Percentiles rank a stretch among this genome's conserved stretches.
These are phyloP conservation scores for Agrenia bidenticulata DNA, from an alignment of 2,888 invertebrate genomes.

Conservation along the genomic window DNA sequence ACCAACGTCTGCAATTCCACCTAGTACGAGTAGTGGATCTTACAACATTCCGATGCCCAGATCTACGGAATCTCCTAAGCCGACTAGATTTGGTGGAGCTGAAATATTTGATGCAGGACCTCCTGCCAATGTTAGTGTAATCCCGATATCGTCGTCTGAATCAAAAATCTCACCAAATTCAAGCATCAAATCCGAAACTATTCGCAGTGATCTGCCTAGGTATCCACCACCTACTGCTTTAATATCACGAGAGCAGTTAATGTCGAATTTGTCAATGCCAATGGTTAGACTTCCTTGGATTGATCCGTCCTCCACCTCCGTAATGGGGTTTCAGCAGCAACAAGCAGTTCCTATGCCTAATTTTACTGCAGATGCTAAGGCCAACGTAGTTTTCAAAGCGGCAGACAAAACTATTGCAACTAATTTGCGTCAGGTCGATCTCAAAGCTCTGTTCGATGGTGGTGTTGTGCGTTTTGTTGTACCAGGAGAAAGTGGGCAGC, in stretches of 20 bases:
- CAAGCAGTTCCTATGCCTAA: constrained; percentile 7
- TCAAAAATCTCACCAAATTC: not conserved
- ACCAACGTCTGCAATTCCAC: too few relatives aligned
- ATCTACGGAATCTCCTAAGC: too few relatives aligned
- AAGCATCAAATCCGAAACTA: constrained; percentile 13
- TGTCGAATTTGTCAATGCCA: constrained; percentile 23
- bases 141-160: too few relatives aligned
- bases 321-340: not conserved
- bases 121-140: not conserved
- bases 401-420: constrained; percentile 14
- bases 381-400: constrained; percentile 14
- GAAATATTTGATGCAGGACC: not conserved
- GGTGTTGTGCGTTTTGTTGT: constrained; percentile 12
- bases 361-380: constrained; percentile 6
- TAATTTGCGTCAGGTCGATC: not conserved
- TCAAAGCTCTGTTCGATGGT: constrained; percentile 10
- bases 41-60: too few relatives aligned
- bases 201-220: not conserved
- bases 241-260: constrained; percentile 21
- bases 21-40: too few relatives aligned
- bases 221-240: constrained; percentile 12
- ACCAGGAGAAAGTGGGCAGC: constrained; percentile 11
- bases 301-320: not conserved
- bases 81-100: too few relatives aligned
- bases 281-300: constrained; percentile 15